Conservation (phyloP, 2,888 invertebrate genomes). For the Crossocerus cetratus region DNA sequence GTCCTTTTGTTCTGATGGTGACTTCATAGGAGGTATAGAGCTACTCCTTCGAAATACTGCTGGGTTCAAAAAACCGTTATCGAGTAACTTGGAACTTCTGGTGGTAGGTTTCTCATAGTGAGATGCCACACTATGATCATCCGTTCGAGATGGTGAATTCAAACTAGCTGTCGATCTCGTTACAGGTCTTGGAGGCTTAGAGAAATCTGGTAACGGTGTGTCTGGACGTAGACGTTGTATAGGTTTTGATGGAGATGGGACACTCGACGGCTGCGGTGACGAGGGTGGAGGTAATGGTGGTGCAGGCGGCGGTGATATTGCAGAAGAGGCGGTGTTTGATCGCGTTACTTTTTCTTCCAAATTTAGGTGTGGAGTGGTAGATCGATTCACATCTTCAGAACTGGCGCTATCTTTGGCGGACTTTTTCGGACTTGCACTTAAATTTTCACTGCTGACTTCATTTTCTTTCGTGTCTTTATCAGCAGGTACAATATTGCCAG, state of each 20-base stretch:
- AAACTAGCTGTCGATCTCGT: slow-evolving; percentile 47
- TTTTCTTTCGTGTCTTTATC: slow-evolving; percentile 23
- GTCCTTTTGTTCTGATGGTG: slow-evolving; percentile 32
- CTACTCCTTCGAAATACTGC: slow-evolving; percentile 48
- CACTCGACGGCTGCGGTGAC: slow-evolving; percentile 32
- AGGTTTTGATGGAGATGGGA: slow-evolving; percentile 22
- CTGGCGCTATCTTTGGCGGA: neutral
- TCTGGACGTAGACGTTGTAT: slow-evolving; percentile 60
- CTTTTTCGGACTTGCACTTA: neutral
- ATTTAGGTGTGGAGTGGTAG: neutral
- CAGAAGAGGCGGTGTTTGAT: neutral
- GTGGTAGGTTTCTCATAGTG: slow-evolving; percentile 54
- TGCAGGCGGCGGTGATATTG: no score
- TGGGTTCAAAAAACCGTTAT: slow-evolving; percentile 64
- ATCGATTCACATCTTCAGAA: neutral
- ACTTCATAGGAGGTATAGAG: slow-evolving; percentile 48
- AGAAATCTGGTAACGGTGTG: slow-evolving; percentile 63
- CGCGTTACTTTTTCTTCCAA: neutral
- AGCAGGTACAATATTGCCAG: neutral
- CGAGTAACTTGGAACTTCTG: slow-evolving; percentile 56
- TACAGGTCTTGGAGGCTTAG: slow-evolving; percentile 44
- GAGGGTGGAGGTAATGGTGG: slow-evolving; percentile 8
- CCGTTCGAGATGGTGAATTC: slow-evolving; percentile 24
- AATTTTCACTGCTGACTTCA: neutral
- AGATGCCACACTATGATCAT: slow-evolving; percentile 28